phyloP scores from a whole-genome alignment of 2,888 invertebrate genomes.

The Clitarchus hookeri region DNA sequence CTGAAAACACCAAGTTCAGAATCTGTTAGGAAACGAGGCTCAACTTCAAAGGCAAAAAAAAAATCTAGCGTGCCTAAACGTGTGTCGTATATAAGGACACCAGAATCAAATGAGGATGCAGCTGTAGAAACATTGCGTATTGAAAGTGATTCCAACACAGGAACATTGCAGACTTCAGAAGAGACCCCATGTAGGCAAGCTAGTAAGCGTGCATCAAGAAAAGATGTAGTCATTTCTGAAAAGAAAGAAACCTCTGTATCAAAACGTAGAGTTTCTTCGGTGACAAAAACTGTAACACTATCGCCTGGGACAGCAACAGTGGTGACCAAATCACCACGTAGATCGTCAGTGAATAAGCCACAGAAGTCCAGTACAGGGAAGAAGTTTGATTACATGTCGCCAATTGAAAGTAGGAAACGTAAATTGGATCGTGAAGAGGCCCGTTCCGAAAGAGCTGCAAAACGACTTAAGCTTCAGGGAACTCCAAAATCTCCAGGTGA shows the following conservation, averaged over 20 bases:
- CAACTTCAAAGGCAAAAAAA: too few species aligned
- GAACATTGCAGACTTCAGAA: background rate
- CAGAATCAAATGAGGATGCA: background rate
- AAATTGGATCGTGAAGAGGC: background rate
- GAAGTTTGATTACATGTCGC: background rate
- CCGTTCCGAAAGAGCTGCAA: constrained; percentile 31
- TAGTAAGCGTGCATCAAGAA: background rate
- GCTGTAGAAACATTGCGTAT: background rate
- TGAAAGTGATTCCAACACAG: background rate
- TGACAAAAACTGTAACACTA: background rate
- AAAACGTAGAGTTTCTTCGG: background rate
- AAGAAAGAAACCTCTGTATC: background rate
- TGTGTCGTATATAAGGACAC: background rate
- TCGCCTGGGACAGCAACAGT: too few species aligned
- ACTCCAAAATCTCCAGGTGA: constrained; percentile 37
- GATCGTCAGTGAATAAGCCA: background rate
- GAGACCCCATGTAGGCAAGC: background rate
- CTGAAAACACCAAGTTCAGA: background rate
- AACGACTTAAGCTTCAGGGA: constrained; percentile 32
- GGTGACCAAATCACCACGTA: background rate
- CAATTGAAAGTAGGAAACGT: background rate
- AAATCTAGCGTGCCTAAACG: too few species aligned
- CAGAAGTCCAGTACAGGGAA: background rate
- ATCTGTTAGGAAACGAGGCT: background rate
- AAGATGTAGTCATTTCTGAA: background rate